These are phyloP conservation scores for Ceyx melanurus DNA, from an alignment of 2,113 vertebrate genomes.

Conservation along the genomic window DNA sequence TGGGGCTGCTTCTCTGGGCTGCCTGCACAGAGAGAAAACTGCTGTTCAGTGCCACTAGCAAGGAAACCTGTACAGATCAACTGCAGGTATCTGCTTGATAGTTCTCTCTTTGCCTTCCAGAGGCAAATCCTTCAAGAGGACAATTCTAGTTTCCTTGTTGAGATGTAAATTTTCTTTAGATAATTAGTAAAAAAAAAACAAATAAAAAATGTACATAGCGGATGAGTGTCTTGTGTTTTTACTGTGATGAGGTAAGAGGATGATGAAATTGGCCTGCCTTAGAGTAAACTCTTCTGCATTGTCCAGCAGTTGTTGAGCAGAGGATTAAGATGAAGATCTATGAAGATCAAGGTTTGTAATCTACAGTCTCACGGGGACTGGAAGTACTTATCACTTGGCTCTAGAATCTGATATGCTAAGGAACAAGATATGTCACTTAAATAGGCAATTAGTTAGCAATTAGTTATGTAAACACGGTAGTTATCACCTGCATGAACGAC, in stretches of 20 bases:
- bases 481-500: neutral
- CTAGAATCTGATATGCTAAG: neutral
- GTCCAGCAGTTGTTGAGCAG: neutral
- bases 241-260: neutral
- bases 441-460: conserved; percentile 16
- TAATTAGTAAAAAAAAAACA: neutral
- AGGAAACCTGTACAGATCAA: neutral
- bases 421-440: conserved; percentile 8
- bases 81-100: neutral
- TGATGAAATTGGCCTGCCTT: neutral
- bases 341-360: neutral
- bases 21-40: neutral
- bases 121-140: neutral
- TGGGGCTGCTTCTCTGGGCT: neutral
- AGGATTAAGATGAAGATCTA: neutral
- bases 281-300: neutral
- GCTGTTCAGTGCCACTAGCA: neutral
- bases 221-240: neutral
- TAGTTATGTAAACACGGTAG: conserved; percentile 17
- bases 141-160: neutral
- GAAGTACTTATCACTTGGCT: conserved; percentile 9
- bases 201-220: neutral
- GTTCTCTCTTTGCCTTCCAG: neutral
- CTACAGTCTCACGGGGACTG: neutral
- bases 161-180: neutral